These are phyloP conservation scores for Papilio protenor DNA, from an alignment of 2,888 invertebrate genomes.

Conservation along the genomic window DNA sequence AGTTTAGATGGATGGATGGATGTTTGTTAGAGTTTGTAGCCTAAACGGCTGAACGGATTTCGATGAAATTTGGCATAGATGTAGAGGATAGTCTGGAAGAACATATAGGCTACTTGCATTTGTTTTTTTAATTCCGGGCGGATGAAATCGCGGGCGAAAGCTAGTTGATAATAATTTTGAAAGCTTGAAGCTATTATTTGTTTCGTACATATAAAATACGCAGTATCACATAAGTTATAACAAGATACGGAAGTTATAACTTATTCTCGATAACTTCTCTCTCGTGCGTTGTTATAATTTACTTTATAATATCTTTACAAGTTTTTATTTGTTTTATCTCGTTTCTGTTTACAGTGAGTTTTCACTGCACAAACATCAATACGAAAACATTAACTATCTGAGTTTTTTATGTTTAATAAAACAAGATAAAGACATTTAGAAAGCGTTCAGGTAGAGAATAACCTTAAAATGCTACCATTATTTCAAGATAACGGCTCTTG, in stretches of 20 bases:
- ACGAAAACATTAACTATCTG: background rate
- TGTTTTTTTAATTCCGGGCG: no score
- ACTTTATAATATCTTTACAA: background rate
- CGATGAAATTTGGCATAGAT: no score
- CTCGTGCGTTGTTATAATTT: constrained; percentile 2
- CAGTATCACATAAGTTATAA: constrained; percentile 1
- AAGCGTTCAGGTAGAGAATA: background rate
- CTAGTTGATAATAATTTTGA: no score
- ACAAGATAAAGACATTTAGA: background rate
- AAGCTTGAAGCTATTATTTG: background rate
- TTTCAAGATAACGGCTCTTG: constrained; percentile 15
- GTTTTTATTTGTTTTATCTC: background rate
- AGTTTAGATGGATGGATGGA: no score
- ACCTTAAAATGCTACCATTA: constrained; percentile 12
- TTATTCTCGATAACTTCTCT: background rate
- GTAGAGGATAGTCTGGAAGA: no score
- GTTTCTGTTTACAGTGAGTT: background rate
- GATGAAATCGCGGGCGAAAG: no score
- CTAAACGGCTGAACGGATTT: no score
- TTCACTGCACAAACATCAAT: no score
- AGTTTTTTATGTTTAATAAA: background rate
- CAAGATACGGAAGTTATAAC: background rate
- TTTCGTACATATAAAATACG: background rate
- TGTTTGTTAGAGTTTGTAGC: no score
- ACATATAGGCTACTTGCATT: no score